Base-by-base conservation (phyloP, 1,140 invertebrate species). In the Psix sp. region DNA sequence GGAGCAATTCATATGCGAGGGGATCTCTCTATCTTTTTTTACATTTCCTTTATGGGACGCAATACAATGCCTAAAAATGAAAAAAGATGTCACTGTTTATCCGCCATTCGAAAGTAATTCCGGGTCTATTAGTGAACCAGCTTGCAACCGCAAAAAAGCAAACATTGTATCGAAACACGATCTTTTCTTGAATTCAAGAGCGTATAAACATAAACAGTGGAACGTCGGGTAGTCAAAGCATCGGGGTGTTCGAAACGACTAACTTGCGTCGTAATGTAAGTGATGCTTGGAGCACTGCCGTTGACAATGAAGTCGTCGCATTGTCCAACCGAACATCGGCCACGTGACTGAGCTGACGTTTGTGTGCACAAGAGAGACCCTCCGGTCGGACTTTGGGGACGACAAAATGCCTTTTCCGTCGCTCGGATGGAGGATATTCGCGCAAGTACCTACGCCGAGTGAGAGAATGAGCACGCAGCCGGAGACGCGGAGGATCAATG, bases 311-410 rank as follows among this genome's bases (percentile, higher is more conserved):
- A 70, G 68, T 67, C 63, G 54, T 66, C 65, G 75, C 70, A 76
- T 78, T 78, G 77, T 77, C 63, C 54, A 36, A 57, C 48, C 33
- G 38, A 62, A 75, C 67, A 51, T 66, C 38, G 71, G 80, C 74
- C 77, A 78, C 78, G 78, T 78, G 77, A 74, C 77, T 42, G 77
- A 65, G 16, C 56, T 65, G 67, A 77, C 74, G 72, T 78, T 56
- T 63, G 29, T 39, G 49, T 43, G 59, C 70, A 46, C 56, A 43
- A 42, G 16, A 48, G 21, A 49, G 42, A 59, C 68, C 57, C 74
- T 71, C 66, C 73, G 68, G 74, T 79, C 79, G 54, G 72, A 46
- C 60, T 31, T 73, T 60, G 49, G 45, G 46, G 26, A 62, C 31
- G 38, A 68, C 51, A 66, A 51, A 70, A 67, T 67, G 59, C 63